A percentile compares a stretch with the other conserved stretches of the same genome.
These are phyloP conservation scores for Minunthozetes semirufus DNA, from an alignment of 2,888 invertebrate species.

Conservation along the genomic window DNA sequence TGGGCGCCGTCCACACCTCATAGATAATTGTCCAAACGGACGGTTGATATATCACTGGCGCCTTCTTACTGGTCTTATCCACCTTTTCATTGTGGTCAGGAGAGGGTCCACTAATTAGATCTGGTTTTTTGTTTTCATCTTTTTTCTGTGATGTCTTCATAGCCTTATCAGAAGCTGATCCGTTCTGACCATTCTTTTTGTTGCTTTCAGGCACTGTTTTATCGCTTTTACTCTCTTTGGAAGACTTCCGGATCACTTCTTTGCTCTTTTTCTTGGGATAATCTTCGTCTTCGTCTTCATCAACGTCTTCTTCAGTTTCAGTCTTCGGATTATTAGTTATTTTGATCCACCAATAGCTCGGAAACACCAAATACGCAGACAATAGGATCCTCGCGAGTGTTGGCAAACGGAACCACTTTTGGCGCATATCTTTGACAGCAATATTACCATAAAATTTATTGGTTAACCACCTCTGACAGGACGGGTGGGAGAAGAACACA, in stretches of 20 bases:
- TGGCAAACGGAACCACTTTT: constrained; percentile 46
- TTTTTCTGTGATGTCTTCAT: too few species aligned
- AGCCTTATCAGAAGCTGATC: too few species aligned
- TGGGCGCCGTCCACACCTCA: constrained; percentile 49
- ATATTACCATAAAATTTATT: constrained; percentile 49
- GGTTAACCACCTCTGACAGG: constrained; percentile 53
- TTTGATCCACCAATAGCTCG: constrained; percentile 47
- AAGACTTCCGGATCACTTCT: background rate
- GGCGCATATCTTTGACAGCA: constrained; percentile 47
- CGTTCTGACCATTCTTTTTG: too few species aligned
- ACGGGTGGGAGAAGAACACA: constrained; percentile 51
- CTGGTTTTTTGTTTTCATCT: too few species aligned
- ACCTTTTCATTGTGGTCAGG: too few species aligned
- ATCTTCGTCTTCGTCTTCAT: background rate
- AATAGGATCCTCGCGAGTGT: constrained; percentile 47
- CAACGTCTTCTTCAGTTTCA: constrained; percentile 32
- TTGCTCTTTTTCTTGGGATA: constrained; percentile 30
- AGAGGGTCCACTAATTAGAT: too few species aligned
- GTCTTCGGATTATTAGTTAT: constrained; percentile 40
- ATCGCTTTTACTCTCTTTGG: background rate
- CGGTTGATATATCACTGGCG: background rate
- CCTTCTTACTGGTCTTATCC: too few species aligned
- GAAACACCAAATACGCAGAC: constrained; percentile 48
- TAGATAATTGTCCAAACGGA: constrained; percentile 45
- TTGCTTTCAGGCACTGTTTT: too few species aligned